phyloP scores from a whole-genome alignment of 2,888 invertebrate species.

The Oscheius sp. region DNA sequence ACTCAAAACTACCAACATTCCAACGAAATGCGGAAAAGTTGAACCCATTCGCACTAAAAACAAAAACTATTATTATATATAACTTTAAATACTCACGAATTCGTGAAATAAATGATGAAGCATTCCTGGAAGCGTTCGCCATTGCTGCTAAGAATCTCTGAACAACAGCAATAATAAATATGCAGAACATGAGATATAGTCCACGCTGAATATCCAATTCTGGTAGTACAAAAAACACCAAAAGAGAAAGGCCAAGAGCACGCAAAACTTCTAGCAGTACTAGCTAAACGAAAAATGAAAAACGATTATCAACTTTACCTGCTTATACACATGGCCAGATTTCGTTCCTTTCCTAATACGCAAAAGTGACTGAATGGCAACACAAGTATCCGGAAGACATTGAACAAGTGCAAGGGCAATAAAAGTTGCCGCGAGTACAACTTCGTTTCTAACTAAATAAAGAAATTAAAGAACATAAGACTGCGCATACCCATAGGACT shows the following conservation, averaged over 20 bases:
- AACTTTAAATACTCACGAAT: constrained; percentile 31
- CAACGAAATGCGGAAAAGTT: constrained; percentile 40
- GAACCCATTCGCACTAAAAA: constrained; percentile 27
- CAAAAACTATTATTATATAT: no score
- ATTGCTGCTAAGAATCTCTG: constrained; percentile 38
- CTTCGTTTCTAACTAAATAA: constrained; percentile 43
- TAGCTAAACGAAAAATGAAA: constrained; percentile 38
- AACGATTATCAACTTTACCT: constrained; percentile 7
- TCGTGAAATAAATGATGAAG: constrained; percentile 36
- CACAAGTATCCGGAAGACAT: constrained; percentile 57
- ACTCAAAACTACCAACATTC: constrained; percentile 38
- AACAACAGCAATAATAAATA: constrained; percentile 42
- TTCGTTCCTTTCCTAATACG: constrained; percentile 40
- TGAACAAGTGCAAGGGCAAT: constrained; percentile 58
- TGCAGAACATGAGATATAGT: constrained; percentile 39
- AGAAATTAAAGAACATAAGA: not conserved
- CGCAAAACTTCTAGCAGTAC: constrained; percentile 56
- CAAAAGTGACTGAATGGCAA: constrained; percentile 45
- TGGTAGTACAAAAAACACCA: constrained; percentile 51
- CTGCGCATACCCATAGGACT: not conserved
- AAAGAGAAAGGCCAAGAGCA: constrained; percentile 53
- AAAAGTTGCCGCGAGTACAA: constrained; percentile 47
- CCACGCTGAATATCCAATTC: constrained; percentile 48
- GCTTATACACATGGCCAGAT: constrained; percentile 34
- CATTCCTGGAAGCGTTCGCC: constrained; percentile 32